Percentiles rank a stretch among this genome's conserved stretches.
Conservation (phyloP, 1,140 invertebrate species). For the Leptinotarsa undecemlineata region DNA sequence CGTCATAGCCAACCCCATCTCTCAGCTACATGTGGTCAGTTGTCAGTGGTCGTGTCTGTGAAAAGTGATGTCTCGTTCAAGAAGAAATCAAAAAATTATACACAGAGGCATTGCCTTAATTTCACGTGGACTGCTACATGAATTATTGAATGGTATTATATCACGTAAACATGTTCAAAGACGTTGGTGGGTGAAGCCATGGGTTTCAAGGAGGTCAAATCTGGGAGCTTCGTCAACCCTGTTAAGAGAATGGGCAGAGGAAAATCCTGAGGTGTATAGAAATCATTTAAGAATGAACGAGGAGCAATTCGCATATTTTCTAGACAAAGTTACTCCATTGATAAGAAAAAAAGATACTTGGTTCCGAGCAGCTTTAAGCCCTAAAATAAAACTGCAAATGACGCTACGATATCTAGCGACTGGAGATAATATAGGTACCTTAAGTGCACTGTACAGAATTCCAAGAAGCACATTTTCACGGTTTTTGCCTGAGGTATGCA, state of each 20-base stretch:
- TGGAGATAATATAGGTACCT: slow-evolving; percentile 5
- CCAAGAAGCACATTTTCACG: not conserved
- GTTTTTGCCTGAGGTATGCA: slow-evolving; percentile 2
- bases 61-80: slow-evolving; percentile 20
- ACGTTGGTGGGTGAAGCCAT: slow-evolving; percentile 8
- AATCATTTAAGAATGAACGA: slow-evolving; percentile 22
- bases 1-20: no score
- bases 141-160: slow-evolving; percentile 1
- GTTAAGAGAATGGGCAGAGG: slow-evolving; percentile 26
- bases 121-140: slow-evolving; percentile 6
- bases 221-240: slow-evolving; percentile 25
- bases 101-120: not conserved
- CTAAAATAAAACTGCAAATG: slow-evolving; percentile 26
- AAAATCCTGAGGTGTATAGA: slow-evolving; percentile 14
- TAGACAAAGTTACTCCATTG: slow-evolving; percentile 21
- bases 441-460: slow-evolving; percentile 4
- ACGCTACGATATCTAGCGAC: slow-evolving; percentile 23
- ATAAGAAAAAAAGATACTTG: slow-evolving; percentile 20
- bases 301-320: slow-evolving; percentile 24
- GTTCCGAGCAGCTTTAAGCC: slow-evolving; percentile 25
- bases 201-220: slow-evolving; percentile 17
- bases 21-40: no score
- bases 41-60: not conserved
- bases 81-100: slow-evolving; percentile 10
- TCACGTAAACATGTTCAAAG: not conserved